Evolutionary conservation across 1,140 invertebrate genomes (phyloP).

Genomic region (Heliothis virescens): DNA sequence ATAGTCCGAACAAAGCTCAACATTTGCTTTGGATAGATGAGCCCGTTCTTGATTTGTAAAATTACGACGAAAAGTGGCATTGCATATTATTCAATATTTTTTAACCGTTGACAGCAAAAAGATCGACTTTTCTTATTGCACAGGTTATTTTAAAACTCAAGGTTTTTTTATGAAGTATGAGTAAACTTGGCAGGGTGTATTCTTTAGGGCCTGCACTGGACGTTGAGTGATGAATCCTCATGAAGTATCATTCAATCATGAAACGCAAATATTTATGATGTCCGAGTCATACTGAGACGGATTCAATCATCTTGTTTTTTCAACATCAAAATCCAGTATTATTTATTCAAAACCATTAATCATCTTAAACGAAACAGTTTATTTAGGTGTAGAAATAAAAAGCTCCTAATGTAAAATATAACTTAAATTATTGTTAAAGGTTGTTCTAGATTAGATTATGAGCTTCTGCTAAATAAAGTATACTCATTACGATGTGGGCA

Average conservation of each 20-base stretch:
- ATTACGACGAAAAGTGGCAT: no score
- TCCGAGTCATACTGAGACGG: neutral
- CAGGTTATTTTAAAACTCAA: neutral
- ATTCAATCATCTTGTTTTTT: neutral
- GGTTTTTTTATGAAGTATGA: neutral
- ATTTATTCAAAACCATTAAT: constrained; percentile 14
- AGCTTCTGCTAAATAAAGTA: no score
- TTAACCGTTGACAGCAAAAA: no score
- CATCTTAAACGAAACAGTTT: neutral
- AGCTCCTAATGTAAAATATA: no score
- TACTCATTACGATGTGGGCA: no score
- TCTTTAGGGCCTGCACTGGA: neutral
- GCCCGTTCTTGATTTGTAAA: no score
- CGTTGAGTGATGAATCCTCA: constrained; percentile 27
- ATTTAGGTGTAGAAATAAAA: neutral
- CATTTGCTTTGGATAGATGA: no score
- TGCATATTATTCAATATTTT: no score
- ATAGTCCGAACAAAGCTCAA: no score
- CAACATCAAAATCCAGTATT: constrained; percentile 1
- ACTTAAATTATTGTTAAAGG: no score
- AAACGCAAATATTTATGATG: neutral
- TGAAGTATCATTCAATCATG: constrained; percentile 20
- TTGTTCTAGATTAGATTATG: no score
- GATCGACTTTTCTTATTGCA: neutral
- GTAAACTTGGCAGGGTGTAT: neutral